A percentile compares a stretch with the other conserved stretches of the same genome.
These are phyloP conservation scores for Nicator chloris DNA, from an alignment of 2,113 vertebrate genomes.

Conservation along the genomic window DNA sequence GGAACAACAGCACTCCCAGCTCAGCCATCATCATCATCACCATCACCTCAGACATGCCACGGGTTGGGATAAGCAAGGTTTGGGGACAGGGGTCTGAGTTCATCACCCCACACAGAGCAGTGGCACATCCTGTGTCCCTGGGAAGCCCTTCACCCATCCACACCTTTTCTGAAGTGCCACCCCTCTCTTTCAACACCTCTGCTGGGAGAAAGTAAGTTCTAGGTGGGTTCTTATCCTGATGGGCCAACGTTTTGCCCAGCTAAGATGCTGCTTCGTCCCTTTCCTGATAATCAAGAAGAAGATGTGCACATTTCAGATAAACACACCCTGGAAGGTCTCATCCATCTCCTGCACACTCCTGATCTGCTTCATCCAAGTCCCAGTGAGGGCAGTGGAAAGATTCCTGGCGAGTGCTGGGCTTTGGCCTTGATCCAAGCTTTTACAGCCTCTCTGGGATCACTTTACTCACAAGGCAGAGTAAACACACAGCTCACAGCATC, in stretches of 20 bases:
- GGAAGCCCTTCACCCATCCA: background rate
- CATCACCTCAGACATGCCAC: background rate
- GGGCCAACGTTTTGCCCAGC: background rate
- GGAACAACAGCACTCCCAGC: background rate
- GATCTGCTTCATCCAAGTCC: accelerated
- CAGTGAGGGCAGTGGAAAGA: background rate
- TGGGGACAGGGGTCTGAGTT: background rate
- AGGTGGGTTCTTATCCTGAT: background rate
- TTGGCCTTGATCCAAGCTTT: background rate
- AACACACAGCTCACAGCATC: background rate
- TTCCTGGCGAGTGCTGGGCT: background rate
- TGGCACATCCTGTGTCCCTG: accelerated
- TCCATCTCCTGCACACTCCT: accelerated
- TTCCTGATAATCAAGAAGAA: background rate
- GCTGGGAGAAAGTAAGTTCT: background rate
- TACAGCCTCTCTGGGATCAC: background rate
- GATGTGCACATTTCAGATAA: accelerated
- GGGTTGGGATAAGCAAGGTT: background rate
- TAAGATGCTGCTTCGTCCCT: background rate
- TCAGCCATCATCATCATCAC: background rate
- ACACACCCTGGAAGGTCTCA: background rate
- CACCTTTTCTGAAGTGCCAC: background rate
- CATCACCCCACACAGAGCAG: background rate
- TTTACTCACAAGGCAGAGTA: background rate
- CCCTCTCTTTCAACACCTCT: background rate